These are phyloP conservation scores for Eudasyphora cyanicolor DNA, from an alignment of 2,888 invertebrate species.

Conservation along the genomic window DNA sequence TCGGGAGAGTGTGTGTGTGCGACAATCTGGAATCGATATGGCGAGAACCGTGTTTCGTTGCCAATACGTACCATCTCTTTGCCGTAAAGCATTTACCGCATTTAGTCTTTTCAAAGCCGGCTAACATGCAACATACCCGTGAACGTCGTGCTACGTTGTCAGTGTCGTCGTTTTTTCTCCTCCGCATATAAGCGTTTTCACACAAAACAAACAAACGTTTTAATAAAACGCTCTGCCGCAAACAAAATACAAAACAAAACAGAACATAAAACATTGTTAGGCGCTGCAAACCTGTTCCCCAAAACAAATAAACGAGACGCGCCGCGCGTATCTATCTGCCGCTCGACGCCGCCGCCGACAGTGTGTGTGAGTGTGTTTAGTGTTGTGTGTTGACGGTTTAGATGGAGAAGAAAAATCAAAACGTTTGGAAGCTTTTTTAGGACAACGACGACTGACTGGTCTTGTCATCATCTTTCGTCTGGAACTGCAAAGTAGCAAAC, in stretches of 20 bases:
- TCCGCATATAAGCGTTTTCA: slow-evolving; percentile 51
- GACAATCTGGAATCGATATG: not conserved
- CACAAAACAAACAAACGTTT: slow-evolving; percentile 53
- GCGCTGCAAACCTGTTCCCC: slow-evolving; percentile 32
- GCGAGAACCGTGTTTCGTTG: not conserved
- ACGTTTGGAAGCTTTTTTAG: slow-evolving; percentile 1
- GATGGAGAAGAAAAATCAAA: slow-evolving; percentile 9
- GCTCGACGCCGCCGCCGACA: not conserved
- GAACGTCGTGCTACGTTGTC: slow-evolving; percentile 63
- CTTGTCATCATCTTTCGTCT: not conserved
- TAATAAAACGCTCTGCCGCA: not conserved
- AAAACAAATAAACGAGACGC: slow-evolving; percentile 7
- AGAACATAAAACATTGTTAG: slow-evolving; percentile 20
- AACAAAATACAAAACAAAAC: slow-evolving; percentile 3
- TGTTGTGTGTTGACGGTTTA: slow-evolving; percentile 3
- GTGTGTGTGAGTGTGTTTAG: not conserved
- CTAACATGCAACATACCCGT: slow-evolving; percentile 72
- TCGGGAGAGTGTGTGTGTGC: slow-evolving; percentile 25
- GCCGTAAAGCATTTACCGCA: slow-evolving; percentile 68
- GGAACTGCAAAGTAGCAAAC: not conserved
- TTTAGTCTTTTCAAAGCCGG: slow-evolving; percentile 76
- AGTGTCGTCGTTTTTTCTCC: slow-evolving; percentile 64
- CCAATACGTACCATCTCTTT: slow-evolving; percentile 62
- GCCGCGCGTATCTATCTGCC: not conserved
- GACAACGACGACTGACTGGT: not conserved